phyloP scores from a whole-genome alignment of 2,888 invertebrate species.

The Tetragnatha montana region DNA sequence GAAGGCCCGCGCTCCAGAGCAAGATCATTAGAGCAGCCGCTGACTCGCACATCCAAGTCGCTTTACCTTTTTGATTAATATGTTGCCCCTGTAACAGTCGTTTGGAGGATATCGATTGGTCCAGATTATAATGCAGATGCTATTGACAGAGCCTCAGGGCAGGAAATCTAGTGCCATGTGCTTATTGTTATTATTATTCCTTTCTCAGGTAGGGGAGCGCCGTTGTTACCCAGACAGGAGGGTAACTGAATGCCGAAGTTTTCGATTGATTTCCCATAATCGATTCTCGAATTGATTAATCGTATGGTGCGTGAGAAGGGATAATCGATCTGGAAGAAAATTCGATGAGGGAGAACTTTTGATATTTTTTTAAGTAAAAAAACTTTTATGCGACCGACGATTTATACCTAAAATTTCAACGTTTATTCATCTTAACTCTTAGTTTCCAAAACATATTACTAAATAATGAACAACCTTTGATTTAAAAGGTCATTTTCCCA shows the following conservation, averaged over 20 bases:
- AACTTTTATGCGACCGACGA: too few relatives aligned
- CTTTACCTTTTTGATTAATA: slow-evolving; percentile 53
- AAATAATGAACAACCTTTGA: too few relatives aligned
- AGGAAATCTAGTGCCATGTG: slow-evolving; percentile 23
- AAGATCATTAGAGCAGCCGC: slow-evolving; percentile 31
- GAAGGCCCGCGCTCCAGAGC: not conserved
- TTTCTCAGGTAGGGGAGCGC: slow-evolving; percentile 27
- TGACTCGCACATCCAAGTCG: slow-evolving; percentile 21
- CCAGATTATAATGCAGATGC: slow-evolving; percentile 61
- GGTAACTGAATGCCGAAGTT: slow-evolving; percentile 25
- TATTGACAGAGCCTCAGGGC: slow-evolving; percentile 56
- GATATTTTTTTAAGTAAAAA: too few relatives aligned
- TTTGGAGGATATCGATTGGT: slow-evolving; percentile 36
- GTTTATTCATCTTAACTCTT: too few relatives aligned
- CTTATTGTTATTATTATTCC: slow-evolving; percentile 48
- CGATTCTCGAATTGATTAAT: slow-evolving; percentile 60
- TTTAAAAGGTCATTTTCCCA: too few relatives aligned
- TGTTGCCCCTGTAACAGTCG: slow-evolving; percentile 30
- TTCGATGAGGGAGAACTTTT: not conserved
- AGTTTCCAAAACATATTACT: too few relatives aligned
- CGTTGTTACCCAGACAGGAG: slow-evolving; percentile 4
- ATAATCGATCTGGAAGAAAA: slow-evolving; percentile 33
- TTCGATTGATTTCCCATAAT: slow-evolving; percentile 54
- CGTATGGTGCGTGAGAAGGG: slow-evolving; percentile 35
- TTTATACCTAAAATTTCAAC: too few relatives aligned